Evolutionary conservation across 1,140 invertebrate genomes (phyloP), one percentile per base, ranked within the genome.

Genomic region (Neodiprion fabricii): DNA sequence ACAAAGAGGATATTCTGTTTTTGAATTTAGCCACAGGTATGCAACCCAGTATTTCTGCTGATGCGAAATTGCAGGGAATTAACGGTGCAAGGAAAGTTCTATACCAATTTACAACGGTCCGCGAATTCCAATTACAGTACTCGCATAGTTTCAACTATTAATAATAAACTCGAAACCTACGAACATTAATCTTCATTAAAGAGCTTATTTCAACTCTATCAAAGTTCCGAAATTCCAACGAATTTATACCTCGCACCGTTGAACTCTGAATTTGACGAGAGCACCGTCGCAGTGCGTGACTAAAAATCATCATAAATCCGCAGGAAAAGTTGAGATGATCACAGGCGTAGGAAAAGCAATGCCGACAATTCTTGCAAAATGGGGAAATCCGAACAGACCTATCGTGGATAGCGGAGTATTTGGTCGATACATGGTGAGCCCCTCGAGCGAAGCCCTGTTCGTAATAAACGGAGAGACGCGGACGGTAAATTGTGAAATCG

Each of bases 401-500:
- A 93, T 96, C 74, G 91, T 91, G 74, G 91, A 91, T 72, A 93
- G 93, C 72, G 90, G 93, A 71, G 87, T 94, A 61, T 95, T 95
- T 83, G 94, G 94, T 67, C 91, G 92, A 79, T 95, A 92, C 84
- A 91, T 96, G 89, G 92, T 94, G 72, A 94, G 93, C 40, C 92
- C 94, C 3, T 92, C 93, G 48, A 92, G 91, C 78, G 91, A 94
- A 74, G 92, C 94, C 7, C 87, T 95, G 17, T 93, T 94, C 81
- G 92, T 95, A 65, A 87, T 95, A 66, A 94, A 95, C 80, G 94
- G 93, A 1, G 91, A 93, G 79, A 92, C 92, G 49, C 88, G 92
- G 79, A 94, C 93, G 14, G 93, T 95, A 70, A 94, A 95, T 83
- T 96, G 94, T 87, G 93, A 95, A 85, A 94, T 94, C 71, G 92